phyloP scores from a whole-genome alignment of 2,888 invertebrate genomes.

The Geotrupes spiniger region DNA sequence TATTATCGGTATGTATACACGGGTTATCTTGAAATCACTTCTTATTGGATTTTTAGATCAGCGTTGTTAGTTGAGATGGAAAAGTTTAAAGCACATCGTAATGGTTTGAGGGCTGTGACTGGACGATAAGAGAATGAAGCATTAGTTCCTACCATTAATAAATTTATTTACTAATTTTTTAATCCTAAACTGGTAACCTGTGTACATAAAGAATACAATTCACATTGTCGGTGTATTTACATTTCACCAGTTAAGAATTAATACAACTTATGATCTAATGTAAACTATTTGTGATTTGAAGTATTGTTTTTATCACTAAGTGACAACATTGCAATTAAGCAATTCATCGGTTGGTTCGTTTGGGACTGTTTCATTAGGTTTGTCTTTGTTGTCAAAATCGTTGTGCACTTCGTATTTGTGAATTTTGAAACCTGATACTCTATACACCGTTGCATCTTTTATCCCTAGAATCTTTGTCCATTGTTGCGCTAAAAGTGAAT shows the following conservation, averaged over 20 bases:
- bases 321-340: conserved; percentile 2
- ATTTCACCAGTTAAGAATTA: conserved; percentile 1
- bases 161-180: conserved; percentile 9
- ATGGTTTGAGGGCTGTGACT: conserved; percentile 48
- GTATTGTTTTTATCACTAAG: conserved; percentile 15
- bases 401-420: conserved; percentile 36
- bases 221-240: too few relatives aligned
- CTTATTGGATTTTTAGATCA: conserved; percentile 64
- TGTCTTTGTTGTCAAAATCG: conserved; percentile 25
- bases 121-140: conserved; percentile 27
- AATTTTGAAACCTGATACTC: conserved; percentile 54
- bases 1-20: conserved; percentile 70
- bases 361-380: conserved; percentile 21
- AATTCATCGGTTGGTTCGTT: conserved; percentile 8
- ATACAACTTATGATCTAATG: background rate
- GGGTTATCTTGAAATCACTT: too few relatives aligned
- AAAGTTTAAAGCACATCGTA: conserved; percentile 48
- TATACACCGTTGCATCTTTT: conserved; percentile 57
- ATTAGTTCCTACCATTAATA: conserved; percentile 20
- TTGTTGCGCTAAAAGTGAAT: conserved; percentile 51
- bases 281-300: conserved; percentile 22
- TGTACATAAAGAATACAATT: too few relatives aligned
- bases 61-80: conserved; percentile 76
- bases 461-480: conserved; percentile 59
- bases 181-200: conserved; percentile 5